A percentile compares a stretch with the other conserved stretches of the same genome.
Evolutionary conservation across 2,797 vertebrate species (phyloP).

Genomic region (Onychomys arenicola): DNA sequence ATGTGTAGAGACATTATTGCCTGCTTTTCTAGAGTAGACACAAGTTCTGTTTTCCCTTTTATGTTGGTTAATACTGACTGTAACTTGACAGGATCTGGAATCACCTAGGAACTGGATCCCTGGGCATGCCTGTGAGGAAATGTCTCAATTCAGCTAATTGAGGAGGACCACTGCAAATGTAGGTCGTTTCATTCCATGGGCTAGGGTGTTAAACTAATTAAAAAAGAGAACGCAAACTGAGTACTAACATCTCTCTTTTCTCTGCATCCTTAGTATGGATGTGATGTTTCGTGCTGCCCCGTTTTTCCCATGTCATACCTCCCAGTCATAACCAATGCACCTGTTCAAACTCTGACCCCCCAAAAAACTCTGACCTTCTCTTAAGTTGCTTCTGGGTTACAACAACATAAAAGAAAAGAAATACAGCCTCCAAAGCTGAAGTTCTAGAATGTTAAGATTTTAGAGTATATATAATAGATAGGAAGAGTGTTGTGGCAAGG

Average conservation of each 20-base stretch:
- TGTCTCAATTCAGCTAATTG: background rate
- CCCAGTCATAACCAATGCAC: background rate
- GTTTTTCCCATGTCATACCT: background rate
- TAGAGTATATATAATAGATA: background rate
- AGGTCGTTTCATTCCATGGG: background rate
- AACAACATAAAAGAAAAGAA: background rate
- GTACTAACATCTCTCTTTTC: too few species aligned
- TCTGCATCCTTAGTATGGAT: background rate
- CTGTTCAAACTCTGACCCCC: background rate
- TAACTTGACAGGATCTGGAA: background rate
- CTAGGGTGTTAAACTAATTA: background rate
- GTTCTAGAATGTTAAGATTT: conserved; percentile 15
- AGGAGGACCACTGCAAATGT: background rate
- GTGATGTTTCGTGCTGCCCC: too few species aligned
- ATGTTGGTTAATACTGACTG: background rate
- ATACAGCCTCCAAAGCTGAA: background rate
- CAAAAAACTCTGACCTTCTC: background rate
- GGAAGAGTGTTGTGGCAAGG: background rate
- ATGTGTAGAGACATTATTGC: background rate
- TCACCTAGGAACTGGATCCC: background rate
- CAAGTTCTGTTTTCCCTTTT: background rate
- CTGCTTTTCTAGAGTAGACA: background rate
- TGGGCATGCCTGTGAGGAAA: background rate
- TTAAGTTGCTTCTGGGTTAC: background rate
- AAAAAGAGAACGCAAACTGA: background rate